phyloP scores from a whole-genome alignment of 2,797 vertebrate genomes.

The Zalophus californianus region DNA sequence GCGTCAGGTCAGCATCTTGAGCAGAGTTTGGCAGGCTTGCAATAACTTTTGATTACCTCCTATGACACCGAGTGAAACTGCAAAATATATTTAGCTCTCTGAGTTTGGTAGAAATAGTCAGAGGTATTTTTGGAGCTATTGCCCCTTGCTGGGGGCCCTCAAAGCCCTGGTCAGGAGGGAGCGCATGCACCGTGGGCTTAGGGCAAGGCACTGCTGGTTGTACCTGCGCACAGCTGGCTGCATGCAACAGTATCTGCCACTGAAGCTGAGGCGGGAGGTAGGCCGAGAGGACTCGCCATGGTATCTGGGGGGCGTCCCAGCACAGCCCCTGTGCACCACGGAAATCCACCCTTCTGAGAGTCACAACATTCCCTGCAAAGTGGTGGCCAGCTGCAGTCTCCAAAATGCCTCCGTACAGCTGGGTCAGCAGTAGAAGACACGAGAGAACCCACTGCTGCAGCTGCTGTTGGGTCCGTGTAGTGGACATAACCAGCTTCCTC shows the following conservation, averaged over 20 bases:
- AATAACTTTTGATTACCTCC: neutral
- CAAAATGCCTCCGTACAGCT: neutral
- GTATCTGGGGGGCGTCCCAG: too few relatives aligned
- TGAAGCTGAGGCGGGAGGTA: neutral
- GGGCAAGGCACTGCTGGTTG: too few relatives aligned
- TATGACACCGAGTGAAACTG: neutral
- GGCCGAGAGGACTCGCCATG: neutral
- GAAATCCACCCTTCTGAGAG: neutral
- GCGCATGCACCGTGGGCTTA: neutral
- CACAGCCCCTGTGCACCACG: accelerated
- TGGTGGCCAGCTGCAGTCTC: accelerated
- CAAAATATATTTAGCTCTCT: neutral
- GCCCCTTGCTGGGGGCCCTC: neutral
- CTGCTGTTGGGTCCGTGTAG: accelerated
- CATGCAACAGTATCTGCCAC: neutral
- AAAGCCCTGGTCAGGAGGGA: neutral
- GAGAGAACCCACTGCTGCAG: too few relatives aligned
- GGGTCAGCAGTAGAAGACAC: neutral
- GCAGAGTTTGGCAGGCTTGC: neutral
- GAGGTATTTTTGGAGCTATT: neutral
- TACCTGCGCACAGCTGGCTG: neutral
- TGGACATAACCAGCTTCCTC: neutral
- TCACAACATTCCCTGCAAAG: neutral
- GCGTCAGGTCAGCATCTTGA: neutral
- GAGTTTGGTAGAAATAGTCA: neutral